Percentiles rank a stretch among this genome's conserved stretches.
These are phyloP conservation scores for Dynastes hyllus DNA, from an alignment of 2,888 invertebrate species.

Conservation along the genomic window DNA sequence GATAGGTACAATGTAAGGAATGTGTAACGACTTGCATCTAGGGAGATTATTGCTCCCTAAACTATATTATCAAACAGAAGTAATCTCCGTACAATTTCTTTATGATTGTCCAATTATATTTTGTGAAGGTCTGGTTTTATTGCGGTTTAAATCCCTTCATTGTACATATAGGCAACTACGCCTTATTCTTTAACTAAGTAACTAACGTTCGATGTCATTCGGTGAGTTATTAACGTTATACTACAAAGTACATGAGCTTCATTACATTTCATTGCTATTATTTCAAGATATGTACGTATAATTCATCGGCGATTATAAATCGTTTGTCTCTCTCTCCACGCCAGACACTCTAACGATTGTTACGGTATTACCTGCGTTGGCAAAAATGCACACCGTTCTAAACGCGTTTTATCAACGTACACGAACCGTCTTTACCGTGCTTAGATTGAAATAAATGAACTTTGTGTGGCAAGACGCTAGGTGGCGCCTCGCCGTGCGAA, in stretches of 20 bases:
- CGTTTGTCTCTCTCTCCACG: neutral
- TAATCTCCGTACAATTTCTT: too few species aligned
- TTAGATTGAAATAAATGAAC: slow-evolving; percentile 12
- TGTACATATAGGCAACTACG: too few species aligned
- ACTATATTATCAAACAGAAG: too few species aligned
- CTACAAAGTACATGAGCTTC: neutral
- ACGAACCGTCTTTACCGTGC: neutral
- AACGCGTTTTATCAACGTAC: neutral
- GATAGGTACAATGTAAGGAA: too few species aligned
- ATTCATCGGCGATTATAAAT: slow-evolving; percentile 8
- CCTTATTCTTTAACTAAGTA: neutral
- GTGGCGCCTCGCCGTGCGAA: slow-evolving; percentile 1
- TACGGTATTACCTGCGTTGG: slow-evolving; percentile 7
- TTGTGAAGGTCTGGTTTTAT: neutral
- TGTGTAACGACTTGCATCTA: too few species aligned
- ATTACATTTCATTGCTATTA: neutral
- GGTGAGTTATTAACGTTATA: slow-evolving; percentile 2
- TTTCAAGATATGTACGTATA: slow-evolving; percentile 16
- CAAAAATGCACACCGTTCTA: slow-evolving; percentile 22
- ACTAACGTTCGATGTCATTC: slow-evolving; percentile 4
- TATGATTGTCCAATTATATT: too few species aligned
- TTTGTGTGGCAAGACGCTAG: slow-evolving; percentile 6
- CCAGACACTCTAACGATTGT: slow-evolving; percentile 29
- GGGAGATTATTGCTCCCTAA: too few species aligned
- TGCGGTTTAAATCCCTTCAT: too few species aligned